phyloP scores from a whole-genome alignment of 2,797 vertebrate genomes.

The Presbytis comata region DNA sequence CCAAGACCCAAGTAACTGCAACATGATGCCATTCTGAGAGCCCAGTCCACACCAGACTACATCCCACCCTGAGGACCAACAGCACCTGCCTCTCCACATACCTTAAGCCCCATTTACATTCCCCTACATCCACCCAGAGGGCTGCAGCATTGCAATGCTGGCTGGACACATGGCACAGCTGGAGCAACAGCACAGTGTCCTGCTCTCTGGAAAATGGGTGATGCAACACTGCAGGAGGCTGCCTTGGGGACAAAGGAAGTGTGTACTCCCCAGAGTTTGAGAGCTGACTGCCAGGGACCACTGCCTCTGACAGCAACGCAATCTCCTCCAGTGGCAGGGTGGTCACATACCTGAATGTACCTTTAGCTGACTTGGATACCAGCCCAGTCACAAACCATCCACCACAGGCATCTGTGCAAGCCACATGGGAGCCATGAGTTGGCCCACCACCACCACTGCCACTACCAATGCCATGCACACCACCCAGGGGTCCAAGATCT shows the following conservation, averaged over 20 bases:
- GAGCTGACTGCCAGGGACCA: not conserved
- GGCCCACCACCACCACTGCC: not conserved
- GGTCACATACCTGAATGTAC: not conserved
- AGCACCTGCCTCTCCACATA: not conserved
- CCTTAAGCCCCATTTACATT: not conserved
- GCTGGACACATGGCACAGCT: accelerated
- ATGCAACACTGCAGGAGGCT: not conserved
- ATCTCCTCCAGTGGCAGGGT: not conserved
- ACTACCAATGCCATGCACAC: not conserved
- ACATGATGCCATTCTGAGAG: not conserved
- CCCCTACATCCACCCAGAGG: not conserved
- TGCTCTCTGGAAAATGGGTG: too few species aligned
- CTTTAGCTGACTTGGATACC: not conserved
- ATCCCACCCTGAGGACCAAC: not conserved
- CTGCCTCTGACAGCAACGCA: not conserved
- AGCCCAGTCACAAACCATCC: not conserved
- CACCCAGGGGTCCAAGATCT: not conserved
- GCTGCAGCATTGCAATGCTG: not conserved
- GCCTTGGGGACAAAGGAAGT: not conserved
- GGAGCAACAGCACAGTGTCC: not conserved
- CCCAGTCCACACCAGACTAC: not conserved
- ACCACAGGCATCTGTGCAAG: not conserved
- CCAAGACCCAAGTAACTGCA: not conserved
- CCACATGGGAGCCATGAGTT: not conserved
- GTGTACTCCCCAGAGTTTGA: not conserved